Conservation (phyloP, 1,140 invertebrate genomes). For the Chrysopa pallens region DNA sequence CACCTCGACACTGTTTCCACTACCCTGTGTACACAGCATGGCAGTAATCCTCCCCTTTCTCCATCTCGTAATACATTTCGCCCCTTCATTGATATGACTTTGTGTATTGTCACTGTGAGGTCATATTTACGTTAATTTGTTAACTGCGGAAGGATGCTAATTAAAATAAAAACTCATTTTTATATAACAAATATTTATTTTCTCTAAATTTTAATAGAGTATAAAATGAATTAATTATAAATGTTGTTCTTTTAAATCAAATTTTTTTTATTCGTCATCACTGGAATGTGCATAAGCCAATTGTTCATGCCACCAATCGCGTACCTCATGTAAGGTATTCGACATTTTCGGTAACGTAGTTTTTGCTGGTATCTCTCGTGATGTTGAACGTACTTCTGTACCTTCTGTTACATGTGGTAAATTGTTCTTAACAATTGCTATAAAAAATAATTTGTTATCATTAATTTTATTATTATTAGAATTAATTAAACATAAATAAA, state of each 20-base stretch:
- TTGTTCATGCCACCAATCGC: slow-evolving; percentile 23
- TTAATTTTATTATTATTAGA: neutral
- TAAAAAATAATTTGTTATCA: slow-evolving; percentile 1
- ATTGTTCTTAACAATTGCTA: slow-evolving; percentile 14
- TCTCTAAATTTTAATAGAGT: too few relatives aligned
- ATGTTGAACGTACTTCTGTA: slow-evolving; percentile 13
- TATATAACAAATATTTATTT: too few relatives aligned
- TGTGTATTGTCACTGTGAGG: too few relatives aligned
- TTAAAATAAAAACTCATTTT: too few relatives aligned
- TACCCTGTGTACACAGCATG: too few relatives aligned
- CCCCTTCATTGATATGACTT: too few relatives aligned
- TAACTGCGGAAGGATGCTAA: too few relatives aligned
- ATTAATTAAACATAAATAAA: too few relatives aligned
- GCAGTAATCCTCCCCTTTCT: too few relatives aligned
- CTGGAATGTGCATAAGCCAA: slow-evolving; percentile 18
- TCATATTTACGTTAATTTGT: too few relatives aligned
- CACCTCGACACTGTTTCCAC: too few relatives aligned
- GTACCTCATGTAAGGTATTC: slow-evolving; percentile 19
- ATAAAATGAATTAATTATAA: neutral
- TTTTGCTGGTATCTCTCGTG: slow-evolving; percentile 18
- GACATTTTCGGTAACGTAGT: slow-evolving; percentile 17
- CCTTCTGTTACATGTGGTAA: slow-evolving; percentile 16
- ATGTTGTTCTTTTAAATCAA: neutral
- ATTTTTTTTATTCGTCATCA: slow-evolving; percentile 16
- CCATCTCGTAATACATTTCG: too few relatives aligned